Evolutionary conservation across 2,113 vertebrate genomes (phyloP), one percentile per base, ranked within the genome.

Genomic region (Sander lucioperca): DNA sequence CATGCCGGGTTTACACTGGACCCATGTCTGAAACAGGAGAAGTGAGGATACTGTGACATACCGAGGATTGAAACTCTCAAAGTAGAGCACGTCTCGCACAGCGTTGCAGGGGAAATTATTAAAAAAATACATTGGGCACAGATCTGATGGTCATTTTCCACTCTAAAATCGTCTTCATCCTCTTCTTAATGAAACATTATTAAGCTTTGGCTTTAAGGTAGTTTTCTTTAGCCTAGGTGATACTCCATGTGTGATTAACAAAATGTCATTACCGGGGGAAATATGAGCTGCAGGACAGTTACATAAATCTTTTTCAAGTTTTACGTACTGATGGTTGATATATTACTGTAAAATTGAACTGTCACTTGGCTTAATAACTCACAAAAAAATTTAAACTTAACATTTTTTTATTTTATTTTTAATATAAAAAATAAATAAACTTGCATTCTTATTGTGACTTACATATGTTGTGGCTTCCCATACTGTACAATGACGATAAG

Each of bases 1-100:
- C 87, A 82, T 64, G 90, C 91, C 91, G 87, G 90, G 87, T 89
- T 92, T 87, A 91, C 90, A 84, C 89, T 83, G 85, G 85, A 85
- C 86, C 73, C 84, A 80, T 62, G 90, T 91, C 92, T 90, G 91
- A 86, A 91, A 92, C 88, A 74, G 78, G 88, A 92, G 91, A 80
- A 14, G 67, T 53, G 45, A 73, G 86, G 87, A 91, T 91, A 73
- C 82, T 63, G 78, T 91, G 90, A 83, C 91, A 90, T 19, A 51
- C 71, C 0, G 43, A 58, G 64, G 79, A 85, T 45, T 50, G 69
- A 76, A 83, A 72, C 66, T 59, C 84, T 85, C 68, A 70, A 43
- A 85, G 75, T 73, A 77, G 67, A 82, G 74, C 79, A 77, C 9
- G 61, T 66, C 72, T 66, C 66, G 53, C 62, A 71, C 67, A 8